Evolutionary conservation across 2,113 vertebrate genomes (phyloP).

Genomic region (Calypte anna): DNA sequence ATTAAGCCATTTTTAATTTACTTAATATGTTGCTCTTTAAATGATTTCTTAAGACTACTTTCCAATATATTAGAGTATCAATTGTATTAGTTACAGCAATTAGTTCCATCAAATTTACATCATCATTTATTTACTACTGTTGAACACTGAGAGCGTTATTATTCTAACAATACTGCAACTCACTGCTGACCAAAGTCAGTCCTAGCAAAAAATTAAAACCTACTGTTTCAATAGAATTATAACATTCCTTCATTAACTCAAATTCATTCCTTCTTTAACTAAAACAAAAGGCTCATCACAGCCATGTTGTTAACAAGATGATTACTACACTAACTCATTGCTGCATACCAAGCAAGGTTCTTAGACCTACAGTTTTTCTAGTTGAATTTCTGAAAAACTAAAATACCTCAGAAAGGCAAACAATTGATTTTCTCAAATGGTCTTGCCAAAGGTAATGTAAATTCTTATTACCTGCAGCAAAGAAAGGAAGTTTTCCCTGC

Average conservation of each 20-base stretch:
- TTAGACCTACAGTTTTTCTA: not conserved
- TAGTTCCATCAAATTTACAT: not conserved
- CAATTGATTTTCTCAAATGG: not conserved
- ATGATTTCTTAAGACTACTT: not conserved
- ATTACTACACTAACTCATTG: not conserved
- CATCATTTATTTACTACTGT: not conserved
- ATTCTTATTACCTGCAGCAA: rapidly evolving
- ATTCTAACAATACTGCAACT: not conserved
- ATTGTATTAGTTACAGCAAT: not conserved
- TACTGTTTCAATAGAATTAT: not conserved
- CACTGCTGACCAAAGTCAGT: not conserved
- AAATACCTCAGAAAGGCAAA: not conserved
- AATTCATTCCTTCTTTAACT: not conserved
- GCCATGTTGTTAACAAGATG: not conserved
- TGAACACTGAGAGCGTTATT: not conserved
- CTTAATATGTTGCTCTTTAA: not conserved
- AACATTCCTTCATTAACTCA: not conserved
- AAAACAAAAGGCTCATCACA: not conserved
- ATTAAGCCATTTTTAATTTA: not conserved
- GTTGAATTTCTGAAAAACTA: not conserved
- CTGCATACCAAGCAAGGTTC: not conserved
- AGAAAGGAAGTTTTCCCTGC: not conserved
- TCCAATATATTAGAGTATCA: not conserved
- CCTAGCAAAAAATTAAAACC: not conserved
- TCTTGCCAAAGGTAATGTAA: not conserved